Conservation (phyloP, 2,113 vertebrate species). For the Microtus pennsylvanicus region DNA sequence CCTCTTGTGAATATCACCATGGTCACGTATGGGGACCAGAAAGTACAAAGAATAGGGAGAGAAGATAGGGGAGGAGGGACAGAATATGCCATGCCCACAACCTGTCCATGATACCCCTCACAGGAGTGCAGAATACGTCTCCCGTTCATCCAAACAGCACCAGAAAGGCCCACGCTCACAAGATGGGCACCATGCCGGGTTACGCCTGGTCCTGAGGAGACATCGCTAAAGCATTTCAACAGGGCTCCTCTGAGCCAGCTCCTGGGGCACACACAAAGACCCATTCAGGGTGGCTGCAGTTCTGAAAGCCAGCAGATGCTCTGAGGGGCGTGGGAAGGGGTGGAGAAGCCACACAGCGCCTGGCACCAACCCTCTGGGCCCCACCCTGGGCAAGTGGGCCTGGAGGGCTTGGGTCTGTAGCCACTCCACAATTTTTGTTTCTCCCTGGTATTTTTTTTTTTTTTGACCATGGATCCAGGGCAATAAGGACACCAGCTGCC, state of each 20-base stretch:
- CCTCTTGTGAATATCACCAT: neutral
- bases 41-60: neutral
- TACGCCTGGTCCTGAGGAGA: neutral
- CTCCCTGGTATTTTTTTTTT: neutral
- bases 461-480: constrained; percentile 31
- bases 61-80: neutral
- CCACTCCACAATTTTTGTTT: neutral
- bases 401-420: constrained; percentile 8
- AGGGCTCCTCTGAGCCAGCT: neutral
- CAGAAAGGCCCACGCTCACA: constrained; percentile 40
- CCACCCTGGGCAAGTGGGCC: neutral
- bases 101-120: neutral
- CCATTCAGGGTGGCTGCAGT: constrained; percentile 74
- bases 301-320: constrained; percentile 80
- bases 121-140: constrained; percentile 55
- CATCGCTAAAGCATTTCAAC: constrained; percentile 10
- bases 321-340: constrained; percentile 22
- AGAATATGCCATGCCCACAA: neutral
- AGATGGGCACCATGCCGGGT: constrained; percentile 46
- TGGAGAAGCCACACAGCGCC: constrained; percentile 60
- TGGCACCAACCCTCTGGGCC: constrained; percentile 60
- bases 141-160: constrained; percentile 6
- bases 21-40: neutral
- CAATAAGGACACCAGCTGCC: constrained; percentile 64
- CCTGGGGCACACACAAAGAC: constrained; percentile 80